These are phyloP conservation scores for Dynastes tityus DNA, from an alignment of 2,888 invertebrate genomes.

Conservation along the genomic window DNA sequence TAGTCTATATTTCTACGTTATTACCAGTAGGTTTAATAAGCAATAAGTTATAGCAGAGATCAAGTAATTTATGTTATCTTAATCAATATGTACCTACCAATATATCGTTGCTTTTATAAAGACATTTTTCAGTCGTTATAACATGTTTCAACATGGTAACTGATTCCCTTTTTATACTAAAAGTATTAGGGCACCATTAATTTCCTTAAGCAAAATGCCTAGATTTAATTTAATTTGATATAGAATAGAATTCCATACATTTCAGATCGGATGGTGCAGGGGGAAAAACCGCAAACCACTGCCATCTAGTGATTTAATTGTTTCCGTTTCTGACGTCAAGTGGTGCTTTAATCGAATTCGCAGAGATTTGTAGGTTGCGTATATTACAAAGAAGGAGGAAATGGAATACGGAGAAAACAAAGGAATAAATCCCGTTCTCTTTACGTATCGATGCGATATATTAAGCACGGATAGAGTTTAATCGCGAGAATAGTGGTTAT, in stretches of 20 bases:
- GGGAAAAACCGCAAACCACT: slow-evolving; percentile 26
- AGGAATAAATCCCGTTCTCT: slow-evolving; percentile 3
- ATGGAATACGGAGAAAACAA: background rate
- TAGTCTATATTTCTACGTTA: too few species aligned
- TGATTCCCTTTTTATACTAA: background rate
- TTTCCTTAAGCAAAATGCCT: slow-evolving; percentile 21
- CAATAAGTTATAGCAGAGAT: too few species aligned
- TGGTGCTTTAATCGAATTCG: slow-evolving; percentile 31
- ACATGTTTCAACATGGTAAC: background rate
- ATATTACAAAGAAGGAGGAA: slow-evolving; percentile 6
- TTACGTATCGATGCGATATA: background rate
- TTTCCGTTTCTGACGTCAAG: slow-evolving; percentile 31
- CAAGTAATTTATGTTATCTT: too few species aligned
- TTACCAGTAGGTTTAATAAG: too few species aligned
- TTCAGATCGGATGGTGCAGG: background rate
- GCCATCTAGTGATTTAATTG: slow-evolving; percentile 36
- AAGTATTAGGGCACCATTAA: slow-evolving; percentile 3
- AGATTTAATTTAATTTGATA: slow-evolving; percentile 37
- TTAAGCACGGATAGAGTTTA: too few species aligned
- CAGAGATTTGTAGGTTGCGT: slow-evolving; percentile 23
- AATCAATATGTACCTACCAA: too few species aligned
- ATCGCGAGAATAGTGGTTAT: too few species aligned
- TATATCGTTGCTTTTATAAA: too few species aligned
- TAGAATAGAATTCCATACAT: slow-evolving; percentile 19
- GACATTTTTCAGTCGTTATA: background rate